phyloP scores from a whole-genome alignment of 1,140 invertebrate species.

The Macrobrachium rosenbergii region DNA sequence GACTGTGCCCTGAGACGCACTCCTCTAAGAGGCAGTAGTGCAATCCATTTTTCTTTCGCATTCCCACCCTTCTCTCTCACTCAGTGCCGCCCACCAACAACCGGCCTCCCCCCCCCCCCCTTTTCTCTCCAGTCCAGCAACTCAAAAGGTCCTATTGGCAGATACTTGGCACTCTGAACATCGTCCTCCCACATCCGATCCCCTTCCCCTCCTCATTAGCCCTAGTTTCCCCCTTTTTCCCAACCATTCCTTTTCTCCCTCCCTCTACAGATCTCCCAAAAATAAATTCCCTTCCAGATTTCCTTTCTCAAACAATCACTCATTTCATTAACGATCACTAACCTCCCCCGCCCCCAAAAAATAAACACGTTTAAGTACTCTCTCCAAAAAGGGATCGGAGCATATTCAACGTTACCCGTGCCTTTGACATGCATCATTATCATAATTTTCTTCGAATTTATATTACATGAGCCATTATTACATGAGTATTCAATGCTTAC shows the following conservation, averaged over 20 bases:
- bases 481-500: no score
- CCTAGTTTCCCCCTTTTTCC: slow-evolving; percentile 1
- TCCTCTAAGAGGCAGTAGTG: slow-evolving; percentile 13
- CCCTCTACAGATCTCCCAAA: not conserved
- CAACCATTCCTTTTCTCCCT: not conserved
- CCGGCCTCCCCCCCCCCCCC: no score
- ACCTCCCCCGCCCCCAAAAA: no score
- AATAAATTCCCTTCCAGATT: not conserved
- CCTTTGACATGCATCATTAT: no score
- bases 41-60: slow-evolving; percentile 25
- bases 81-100: not conserved
- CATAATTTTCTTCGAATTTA: no score
- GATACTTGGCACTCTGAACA: not conserved
- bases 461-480: no score
- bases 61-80: not conserved
- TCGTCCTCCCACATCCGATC: no score
- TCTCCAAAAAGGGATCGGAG: no score
- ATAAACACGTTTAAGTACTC: no score
- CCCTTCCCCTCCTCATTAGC: not conserved
- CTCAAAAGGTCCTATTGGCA: not conserved
- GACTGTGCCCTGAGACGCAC: not conserved
- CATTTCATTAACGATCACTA: no score
- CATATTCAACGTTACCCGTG: no score
- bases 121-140: not conserved
- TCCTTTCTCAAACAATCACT: not conserved